These are phyloP conservation scores for Automeris io DNA, from an alignment of 2,888 invertebrate species.

Conservation along the genomic window DNA sequence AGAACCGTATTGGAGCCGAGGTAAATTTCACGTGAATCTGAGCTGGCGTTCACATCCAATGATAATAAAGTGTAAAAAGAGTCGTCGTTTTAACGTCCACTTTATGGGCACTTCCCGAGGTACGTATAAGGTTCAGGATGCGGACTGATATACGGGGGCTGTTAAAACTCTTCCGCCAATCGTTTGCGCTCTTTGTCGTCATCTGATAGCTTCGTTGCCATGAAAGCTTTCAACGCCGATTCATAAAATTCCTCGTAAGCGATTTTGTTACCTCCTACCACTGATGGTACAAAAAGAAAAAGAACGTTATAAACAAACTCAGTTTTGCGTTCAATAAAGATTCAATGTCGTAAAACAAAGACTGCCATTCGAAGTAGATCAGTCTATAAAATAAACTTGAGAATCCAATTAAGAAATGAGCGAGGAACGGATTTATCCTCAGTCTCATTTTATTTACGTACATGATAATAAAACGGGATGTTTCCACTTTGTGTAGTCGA, in stretches of 20 bases:
- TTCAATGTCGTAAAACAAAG: conserved; percentile 55
- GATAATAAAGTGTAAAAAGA: conserved; percentile 77
- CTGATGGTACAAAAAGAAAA: background rate
- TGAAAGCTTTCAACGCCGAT: conserved; percentile 19
- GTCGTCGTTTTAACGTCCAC: conserved; percentile 72
- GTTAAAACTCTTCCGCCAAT: conserved; percentile 54
- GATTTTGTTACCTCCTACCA: conserved; percentile 22
- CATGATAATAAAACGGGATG: conserved; percentile 50
- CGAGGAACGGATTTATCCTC: conserved; percentile 55
- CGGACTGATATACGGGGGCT: conserved; percentile 54
- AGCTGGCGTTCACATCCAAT: conserved; percentile 73
- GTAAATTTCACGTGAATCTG: conserved; percentile 71
- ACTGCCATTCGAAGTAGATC: conserved; percentile 55
- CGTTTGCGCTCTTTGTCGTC: conserved; percentile 40
- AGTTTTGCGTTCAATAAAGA: conserved; percentile 33
- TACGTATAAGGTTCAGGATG: conserved; percentile 61
- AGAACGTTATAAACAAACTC: conserved; percentile 4
- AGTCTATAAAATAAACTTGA: conserved; percentile 67
- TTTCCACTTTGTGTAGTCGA: conserved; percentile 34
- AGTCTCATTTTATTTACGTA: conserved; percentile 57
- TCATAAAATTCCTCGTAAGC: conserved; percentile 26
- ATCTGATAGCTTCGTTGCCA: conserved; percentile 22
- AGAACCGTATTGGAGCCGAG: conserved; percentile 49
- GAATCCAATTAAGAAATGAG: conserved; percentile 72
- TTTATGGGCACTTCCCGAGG: conserved; percentile 70